These are phyloP conservation scores for Rissa tridactyla DNA, from an alignment of 2,113 vertebrate species.

Conservation along the genomic window DNA sequence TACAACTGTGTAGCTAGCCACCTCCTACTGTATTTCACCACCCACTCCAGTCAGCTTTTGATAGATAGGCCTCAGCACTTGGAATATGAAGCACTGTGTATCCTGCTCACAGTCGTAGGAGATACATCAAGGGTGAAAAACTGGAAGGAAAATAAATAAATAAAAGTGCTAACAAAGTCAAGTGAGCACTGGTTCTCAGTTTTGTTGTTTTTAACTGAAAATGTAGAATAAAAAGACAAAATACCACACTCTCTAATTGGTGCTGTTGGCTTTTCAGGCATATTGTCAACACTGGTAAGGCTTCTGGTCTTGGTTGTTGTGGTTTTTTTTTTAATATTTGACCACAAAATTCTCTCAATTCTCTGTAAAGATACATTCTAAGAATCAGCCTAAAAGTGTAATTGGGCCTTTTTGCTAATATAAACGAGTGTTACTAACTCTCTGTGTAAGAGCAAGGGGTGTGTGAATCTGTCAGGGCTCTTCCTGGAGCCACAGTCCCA, in stretches of 20 bases:
- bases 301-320: background rate
- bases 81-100: slow-evolving; percentile 17
- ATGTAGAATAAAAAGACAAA: background rate
- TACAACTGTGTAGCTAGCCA: slow-evolving; percentile 62
- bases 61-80: slow-evolving; percentile 41
- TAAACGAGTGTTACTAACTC: background rate
- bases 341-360: background rate
- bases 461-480: background rate
- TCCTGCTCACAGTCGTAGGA: slow-evolving; percentile 31
- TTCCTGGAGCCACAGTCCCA: background rate
- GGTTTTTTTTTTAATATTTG: background rate
- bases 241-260: background rate
- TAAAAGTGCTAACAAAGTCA: background rate
- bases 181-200: background rate
- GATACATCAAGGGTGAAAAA: slow-evolving; percentile 40
- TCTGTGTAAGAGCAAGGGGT: background rate
- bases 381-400: background rate
- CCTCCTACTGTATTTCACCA: slow-evolving; percentile 60
- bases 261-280: background rate
- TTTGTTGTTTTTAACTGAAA: background rate
- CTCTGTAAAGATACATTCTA: background rate
- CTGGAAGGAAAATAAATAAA: slow-evolving; percentile 26
- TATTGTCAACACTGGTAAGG: background rate
- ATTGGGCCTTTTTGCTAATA: background rate
- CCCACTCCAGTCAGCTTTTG: slow-evolving; percentile 48